phyloP scores from a whole-genome alignment of 2,888 invertebrate species.

The Phengaris alcon region DNA sequence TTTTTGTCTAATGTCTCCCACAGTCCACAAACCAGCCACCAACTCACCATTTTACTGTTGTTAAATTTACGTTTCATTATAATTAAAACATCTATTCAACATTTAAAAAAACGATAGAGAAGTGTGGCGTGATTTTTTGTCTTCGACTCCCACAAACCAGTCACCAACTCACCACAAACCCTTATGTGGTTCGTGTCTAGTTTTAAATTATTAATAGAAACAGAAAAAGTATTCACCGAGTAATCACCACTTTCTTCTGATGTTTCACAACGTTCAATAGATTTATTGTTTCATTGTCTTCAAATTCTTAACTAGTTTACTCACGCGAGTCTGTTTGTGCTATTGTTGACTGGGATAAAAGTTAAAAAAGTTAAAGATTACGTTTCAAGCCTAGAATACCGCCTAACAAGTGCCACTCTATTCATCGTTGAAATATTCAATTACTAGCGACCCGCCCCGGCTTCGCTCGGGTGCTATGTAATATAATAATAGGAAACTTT shows the following conservation, averaged over 20 bases:
- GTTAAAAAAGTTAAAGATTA: not conserved
- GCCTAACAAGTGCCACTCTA: not conserved
- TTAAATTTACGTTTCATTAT: too few species aligned
- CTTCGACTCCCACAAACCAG: too few species aligned
- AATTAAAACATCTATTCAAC: too few species aligned
- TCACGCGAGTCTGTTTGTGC: conserved; percentile 30
- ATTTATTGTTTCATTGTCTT: conserved; percentile 39
- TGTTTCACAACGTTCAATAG: conserved; percentile 53
- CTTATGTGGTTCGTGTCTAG: not conserved
- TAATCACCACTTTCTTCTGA: conserved; percentile 65
- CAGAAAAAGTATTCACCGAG: conserved; percentile 32
- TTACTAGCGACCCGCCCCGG: too few species aligned
- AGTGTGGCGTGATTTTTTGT: too few species aligned
- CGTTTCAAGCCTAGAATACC: not conserved
- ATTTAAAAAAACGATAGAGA: too few species aligned
- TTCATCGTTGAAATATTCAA: too few species aligned
- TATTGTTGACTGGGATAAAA: conserved; percentile 36
- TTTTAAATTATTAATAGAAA: not conserved
- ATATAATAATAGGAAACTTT: too few species aligned
- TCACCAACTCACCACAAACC: too few species aligned
- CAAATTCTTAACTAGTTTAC: conserved; percentile 41
- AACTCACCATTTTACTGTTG: not conserved
- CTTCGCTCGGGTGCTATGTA: too few species aligned
- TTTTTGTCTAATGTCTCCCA: too few species aligned
- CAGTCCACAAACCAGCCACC: too few species aligned